phyloP scores from a whole-genome alignment of 2,888 invertebrate species.

The Parelbella ahira region DNA sequence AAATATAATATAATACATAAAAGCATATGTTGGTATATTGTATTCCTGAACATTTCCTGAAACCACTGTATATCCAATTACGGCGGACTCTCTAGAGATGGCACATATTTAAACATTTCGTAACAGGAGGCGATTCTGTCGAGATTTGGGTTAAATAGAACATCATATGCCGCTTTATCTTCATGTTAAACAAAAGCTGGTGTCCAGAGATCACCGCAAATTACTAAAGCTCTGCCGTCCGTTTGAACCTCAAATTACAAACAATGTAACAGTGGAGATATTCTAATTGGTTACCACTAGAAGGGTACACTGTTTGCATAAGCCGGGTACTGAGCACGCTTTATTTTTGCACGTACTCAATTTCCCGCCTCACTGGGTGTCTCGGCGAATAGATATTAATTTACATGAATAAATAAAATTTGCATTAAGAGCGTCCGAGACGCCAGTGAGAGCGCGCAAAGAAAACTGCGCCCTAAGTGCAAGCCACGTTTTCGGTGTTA shows the following conservation, averaged over 20 bases:
- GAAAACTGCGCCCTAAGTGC: conserved; percentile 52
- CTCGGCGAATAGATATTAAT: conserved; percentile 77
- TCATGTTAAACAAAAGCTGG: conserved; percentile 21
- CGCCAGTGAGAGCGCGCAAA: conserved; percentile 40
- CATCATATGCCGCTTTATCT: conserved; percentile 15
- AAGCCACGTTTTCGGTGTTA: conserved; percentile 32
- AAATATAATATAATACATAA: too few species aligned
- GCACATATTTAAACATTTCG: conserved; percentile 11
- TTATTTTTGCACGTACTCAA: conserved; percentile 80
- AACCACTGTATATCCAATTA: conserved; percentile 3
- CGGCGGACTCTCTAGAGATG: conserved; percentile 2
- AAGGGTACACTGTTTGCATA: conserved; percentile 55
- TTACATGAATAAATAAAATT: conserved; percentile 81
- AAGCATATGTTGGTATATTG: too few species aligned
- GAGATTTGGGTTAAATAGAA: conserved; percentile 24
- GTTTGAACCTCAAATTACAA: conserved; percentile 29
- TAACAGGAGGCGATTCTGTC: conserved; percentile 7
- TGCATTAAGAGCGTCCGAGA: conserved; percentile 72
- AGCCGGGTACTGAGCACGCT: conserved; percentile 48
- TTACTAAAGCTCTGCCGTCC: conserved; percentile 16
- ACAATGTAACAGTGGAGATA: conserved; percentile 40
- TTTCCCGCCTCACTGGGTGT: conserved; percentile 74
- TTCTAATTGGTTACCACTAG: conserved; percentile 60
- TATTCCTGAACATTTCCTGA: too few species aligned
- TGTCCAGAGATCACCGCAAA: conserved; percentile 23